These are phyloP conservation scores for Typhlichthys eigenmanni DNA, from an alignment of 2,797 vertebrate genomes.

Conservation along the genomic window DNA sequence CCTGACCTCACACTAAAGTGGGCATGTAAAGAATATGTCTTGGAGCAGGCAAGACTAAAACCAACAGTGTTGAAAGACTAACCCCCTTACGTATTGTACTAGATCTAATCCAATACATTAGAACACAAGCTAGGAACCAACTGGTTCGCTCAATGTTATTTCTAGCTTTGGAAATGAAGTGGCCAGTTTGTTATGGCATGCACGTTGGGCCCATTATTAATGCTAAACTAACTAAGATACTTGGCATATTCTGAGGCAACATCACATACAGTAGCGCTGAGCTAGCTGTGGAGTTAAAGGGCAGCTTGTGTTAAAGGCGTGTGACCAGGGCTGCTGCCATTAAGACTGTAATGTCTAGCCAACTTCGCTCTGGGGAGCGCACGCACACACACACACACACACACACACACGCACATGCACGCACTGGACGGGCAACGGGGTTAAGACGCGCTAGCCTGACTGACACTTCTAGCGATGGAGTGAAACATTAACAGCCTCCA, in stretches of 20 bases:
- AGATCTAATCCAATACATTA: no score
- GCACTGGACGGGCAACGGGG: neutral
- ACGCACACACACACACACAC: conserved; percentile 16
- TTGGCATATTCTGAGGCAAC: no score
- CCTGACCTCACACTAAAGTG: conserved; percentile 68
- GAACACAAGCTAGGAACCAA: no score
- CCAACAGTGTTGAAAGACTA: conserved; percentile 30
- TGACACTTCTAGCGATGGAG: conserved; percentile 32
- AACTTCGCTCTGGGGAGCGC: conserved; percentile 22
- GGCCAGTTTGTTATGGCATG: no score
- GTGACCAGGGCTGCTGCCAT: conserved; percentile 1
- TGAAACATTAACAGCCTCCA: conserved; percentile 46
- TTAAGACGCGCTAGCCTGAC: conserved; percentile 11
- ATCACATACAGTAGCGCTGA: no score
- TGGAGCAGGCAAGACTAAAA: conserved; percentile 45
- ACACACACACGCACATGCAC: conserved; percentile 19
- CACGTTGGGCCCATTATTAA: no score
- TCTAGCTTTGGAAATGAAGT: no score
- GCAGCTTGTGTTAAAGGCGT: conserved; percentile 27
- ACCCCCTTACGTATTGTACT: no score
- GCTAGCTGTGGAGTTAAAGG: no score
- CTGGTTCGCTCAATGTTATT: no score
- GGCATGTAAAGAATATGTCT: conserved; percentile 62
- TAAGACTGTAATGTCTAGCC: conserved; percentile 46
- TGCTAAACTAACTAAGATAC: no score